Conservation (phyloP, 2,888 invertebrate species). For the Philhelius pedissequus region DNA sequence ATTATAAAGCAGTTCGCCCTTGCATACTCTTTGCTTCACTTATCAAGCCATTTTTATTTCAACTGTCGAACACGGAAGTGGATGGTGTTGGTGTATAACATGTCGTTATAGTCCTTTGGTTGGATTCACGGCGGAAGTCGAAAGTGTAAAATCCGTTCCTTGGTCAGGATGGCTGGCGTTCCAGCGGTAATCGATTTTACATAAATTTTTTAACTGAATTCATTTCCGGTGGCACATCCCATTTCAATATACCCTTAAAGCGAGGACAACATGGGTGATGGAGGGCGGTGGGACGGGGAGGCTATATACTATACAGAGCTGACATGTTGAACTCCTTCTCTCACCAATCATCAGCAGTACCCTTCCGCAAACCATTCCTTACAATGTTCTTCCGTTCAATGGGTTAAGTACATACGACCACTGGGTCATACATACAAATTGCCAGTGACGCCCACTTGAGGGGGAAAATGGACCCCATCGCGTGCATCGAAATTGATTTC, state of each 20-base stretch:
- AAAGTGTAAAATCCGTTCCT: conserved; percentile 52
- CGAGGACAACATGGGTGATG: background rate
- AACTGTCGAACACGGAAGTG: conserved; percentile 26
- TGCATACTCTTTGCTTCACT: background rate
- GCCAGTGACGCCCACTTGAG: conserved; percentile 11
- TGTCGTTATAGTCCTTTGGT: background rate
- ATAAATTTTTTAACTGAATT: conserved; percentile 58
- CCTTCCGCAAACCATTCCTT: conserved; percentile 54
- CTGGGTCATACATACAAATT: conserved; percentile 27
- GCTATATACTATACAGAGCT: background rate
- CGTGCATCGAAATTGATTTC: conserved; percentile 58
- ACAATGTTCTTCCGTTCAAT: conserved; percentile 60
- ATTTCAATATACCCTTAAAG: conserved; percentile 9
- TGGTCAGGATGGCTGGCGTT: conserved; percentile 19
- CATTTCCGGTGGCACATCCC: conserved; percentile 39
- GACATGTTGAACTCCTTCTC: background rate
- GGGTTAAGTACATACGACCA: conserved; percentile 36
- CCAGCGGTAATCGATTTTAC: conserved; percentile 57
- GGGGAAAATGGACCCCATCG: conserved; percentile 1
- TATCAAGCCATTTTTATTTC: conserved; percentile 26
- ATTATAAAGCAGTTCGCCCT: background rate
- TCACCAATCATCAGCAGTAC: conserved; percentile 44
- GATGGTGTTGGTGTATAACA: conserved; percentile 35
- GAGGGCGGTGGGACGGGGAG: background rate
- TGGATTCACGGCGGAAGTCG: conserved; percentile 15